These are phyloP conservation scores for Idris sp. DNA, from an alignment of 1,140 invertebrate genomes.

Conservation along the genomic window DNA sequence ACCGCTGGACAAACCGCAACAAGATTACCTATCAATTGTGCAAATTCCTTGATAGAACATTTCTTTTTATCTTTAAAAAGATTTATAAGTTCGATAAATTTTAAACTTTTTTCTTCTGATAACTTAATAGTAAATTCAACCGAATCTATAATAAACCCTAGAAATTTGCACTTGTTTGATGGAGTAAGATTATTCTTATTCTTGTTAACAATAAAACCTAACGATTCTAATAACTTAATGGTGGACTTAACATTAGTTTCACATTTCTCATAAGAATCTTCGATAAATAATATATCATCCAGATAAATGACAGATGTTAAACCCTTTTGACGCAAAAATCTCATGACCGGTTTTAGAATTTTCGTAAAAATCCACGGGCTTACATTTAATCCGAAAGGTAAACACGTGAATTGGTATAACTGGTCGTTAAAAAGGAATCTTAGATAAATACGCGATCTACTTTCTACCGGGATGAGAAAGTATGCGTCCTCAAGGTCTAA, in stretches of 20 bases:
- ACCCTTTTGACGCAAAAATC: no score
- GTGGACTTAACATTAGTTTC: no score
- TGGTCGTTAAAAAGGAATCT: neutral
- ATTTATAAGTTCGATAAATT: neutral
- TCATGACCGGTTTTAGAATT: no score
- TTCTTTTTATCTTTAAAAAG: neutral
- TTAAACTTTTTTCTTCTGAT: neutral
- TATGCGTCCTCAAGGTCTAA: neutral
- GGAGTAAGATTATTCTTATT: neutral
- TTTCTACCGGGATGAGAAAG: neutral
- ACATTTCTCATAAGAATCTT: no score
- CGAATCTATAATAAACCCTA: neutral
- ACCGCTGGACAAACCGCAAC: neutral
- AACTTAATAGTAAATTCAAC: neutral
- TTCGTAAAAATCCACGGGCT: neutral
- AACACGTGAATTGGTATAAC: neutral
- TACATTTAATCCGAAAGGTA: neutral
- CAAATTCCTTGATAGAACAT: neutral
- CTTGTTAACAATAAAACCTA: slow-evolving; percentile 1
- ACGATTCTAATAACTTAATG: neutral
- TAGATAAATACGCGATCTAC: neutral
- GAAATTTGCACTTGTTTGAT: neutral
- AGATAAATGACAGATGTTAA: no score
- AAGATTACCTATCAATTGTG: neutral
- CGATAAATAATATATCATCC: no score